Evolutionary conservation across 2,797 vertebrate species (phyloP).

Genomic region (Typhlichthys subterraneus): DNA sequence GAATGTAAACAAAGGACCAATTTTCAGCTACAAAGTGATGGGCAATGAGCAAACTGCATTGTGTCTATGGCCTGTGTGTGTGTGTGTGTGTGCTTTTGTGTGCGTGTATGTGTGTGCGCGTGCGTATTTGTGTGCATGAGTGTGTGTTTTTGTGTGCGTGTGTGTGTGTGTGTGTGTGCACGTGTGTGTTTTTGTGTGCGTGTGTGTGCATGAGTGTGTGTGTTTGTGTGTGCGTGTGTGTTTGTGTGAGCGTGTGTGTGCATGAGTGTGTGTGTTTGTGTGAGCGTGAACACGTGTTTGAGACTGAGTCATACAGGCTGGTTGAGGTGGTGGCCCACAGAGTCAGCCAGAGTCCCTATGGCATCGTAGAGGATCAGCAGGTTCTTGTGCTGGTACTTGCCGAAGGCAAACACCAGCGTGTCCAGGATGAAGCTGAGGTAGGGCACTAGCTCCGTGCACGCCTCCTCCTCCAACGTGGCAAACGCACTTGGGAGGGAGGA

Average conservation of each 20-base stretch:
- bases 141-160: background rate
- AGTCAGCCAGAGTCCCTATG: slow-evolving; percentile 91
- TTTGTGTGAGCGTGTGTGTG: slow-evolving; percentile 2
- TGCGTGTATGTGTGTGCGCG: background rate
- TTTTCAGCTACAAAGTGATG: no score
- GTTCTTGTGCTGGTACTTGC: slow-evolving; percentile 97
- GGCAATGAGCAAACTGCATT: no score
- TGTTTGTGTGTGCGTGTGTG: no score
- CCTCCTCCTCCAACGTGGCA: slow-evolving; percentile 93
- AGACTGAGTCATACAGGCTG: slow-evolving; percentile 73
- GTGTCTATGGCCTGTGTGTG: background rate
- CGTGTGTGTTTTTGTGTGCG: slow-evolving; percentile 8
- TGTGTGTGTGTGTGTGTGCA: background rate
- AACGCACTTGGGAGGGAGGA: slow-evolving; percentile 78
- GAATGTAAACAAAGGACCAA: no score
- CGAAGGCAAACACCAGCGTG: slow-evolving; percentile 92
- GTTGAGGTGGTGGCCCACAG: slow-evolving; percentile 94
- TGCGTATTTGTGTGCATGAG: slow-evolving; percentile 5
- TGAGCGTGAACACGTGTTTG: background rate
- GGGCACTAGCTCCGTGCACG: slow-evolving; percentile 92
- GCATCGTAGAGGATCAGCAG: slow-evolving; percentile 94
- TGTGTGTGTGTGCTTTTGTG: background rate
- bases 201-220: no score
- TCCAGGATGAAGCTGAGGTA: slow-evolving; percentile 94
- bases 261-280: background rate